Evolutionary conservation across 2,888 invertebrate species (phyloP).

Genomic region (Cerceris rybyensis): DNA sequence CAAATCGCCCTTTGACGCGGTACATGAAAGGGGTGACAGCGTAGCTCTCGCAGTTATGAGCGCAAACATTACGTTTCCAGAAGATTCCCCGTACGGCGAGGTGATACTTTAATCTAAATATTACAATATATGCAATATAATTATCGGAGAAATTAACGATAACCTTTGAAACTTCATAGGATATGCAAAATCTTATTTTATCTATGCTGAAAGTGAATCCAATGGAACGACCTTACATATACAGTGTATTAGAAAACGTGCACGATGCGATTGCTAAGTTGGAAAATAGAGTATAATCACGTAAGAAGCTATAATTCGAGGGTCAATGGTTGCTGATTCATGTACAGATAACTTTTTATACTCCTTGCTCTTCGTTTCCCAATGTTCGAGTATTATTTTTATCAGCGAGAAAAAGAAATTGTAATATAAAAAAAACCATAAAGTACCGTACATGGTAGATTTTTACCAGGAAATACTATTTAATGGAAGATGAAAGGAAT

Average conservation of each 20-base stretch:
- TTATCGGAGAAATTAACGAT: not conserved
- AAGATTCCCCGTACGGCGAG: conserved; percentile 86
- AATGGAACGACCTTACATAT: conserved; percentile 89
- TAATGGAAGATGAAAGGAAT: too few species aligned
- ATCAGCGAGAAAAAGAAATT: not conserved
- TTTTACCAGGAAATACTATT: conserved; percentile 10
- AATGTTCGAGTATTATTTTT: conserved; percentile 5
- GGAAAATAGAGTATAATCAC: conserved; percentile 83
- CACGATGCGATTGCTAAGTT: conserved; percentile 84
- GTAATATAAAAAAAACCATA: conserved; percentile 6
- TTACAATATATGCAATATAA: not conserved
- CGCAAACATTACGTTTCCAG: conserved; percentile 88
- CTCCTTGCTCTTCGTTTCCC: not conserved
- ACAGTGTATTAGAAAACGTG: conserved; percentile 86
- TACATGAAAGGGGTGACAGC: conserved; percentile 93
- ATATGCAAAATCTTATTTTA: conserved; percentile 87
- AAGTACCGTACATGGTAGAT: conserved; percentile 1
- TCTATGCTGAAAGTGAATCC: conserved; percentile 90
- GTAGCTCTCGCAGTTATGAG: conserved; percentile 93
- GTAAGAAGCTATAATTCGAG: conserved; percentile 19
- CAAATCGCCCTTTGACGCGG: conserved; percentile 92
- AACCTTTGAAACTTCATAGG: conserved; percentile 82
- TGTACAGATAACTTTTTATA: conserved; percentile 39
- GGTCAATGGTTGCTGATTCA: conserved; percentile 19
- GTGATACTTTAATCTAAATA: conserved; percentile 70